Base-by-base conservation (phyloP, 2,888 invertebrate genomes). In the Cordilura impudica region DNA sequence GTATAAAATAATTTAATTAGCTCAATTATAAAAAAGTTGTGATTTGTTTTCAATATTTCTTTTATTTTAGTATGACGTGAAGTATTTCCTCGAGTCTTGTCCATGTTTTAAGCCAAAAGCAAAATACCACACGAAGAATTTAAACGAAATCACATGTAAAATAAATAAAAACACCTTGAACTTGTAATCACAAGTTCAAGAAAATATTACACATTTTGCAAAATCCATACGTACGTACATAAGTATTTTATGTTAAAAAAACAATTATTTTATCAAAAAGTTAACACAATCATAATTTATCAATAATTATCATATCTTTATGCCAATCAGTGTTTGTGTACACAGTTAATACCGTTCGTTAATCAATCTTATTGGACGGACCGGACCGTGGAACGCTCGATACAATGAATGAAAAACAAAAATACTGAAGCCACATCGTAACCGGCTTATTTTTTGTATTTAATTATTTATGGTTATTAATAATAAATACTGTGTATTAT, bases 1-100 rank as follows among this genome's bases (percentile, higher is more conserved):
- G 26, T 61, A 61, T 8, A 61, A 58, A 74, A 84, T 82, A 86
- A 85, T 84, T 86, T 82, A 85, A 85, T 60, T 82, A 81, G 49
- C 58, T 70, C 45, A 47, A 45, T 53, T 61, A 71, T 71, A 54
- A 61, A 67, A 39, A 26, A 39, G 26, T 54, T 21, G 45, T 35
- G 14, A 69, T 39, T 63, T 54, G 21, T 56, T 56, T 23, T 39
- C 35, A 12, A 39, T n/a, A 39, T 39, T 35, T 12, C 35, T 6
- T 35, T 12, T 35, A 4, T 39, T n/a, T 39, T n/a, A 39, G 12
- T 12, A 4, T 35, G 1, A n/a, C n/a, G n/a, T n/a, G n/a, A n/a
- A n/a, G n/a, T n/a, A n/a, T n/a, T n/a, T n/a, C n/a, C n/a, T n/a
- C n/a, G n/a, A n/a, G n/a, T 12, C 1, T n/a, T 39, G 4, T 39